Evolutionary conservation across 2,797 vertebrate species (phyloP).

Genomic region (Tolypeutes matacus): DNA sequence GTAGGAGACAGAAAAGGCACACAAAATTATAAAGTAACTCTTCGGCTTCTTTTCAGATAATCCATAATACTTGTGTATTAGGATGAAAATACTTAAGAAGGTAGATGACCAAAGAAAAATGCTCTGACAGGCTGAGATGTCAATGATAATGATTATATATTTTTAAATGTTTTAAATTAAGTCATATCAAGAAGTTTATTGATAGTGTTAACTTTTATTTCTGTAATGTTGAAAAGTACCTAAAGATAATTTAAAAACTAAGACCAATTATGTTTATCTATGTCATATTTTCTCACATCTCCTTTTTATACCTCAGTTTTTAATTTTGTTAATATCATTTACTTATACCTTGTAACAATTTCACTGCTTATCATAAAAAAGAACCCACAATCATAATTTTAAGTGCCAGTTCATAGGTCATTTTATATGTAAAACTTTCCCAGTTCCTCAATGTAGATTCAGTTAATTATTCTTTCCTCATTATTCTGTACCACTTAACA

Average conservation of each 20-base stretch:
- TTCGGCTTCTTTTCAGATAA: not conserved
- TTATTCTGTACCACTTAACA: not conserved
- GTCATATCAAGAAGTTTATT: not conserved
- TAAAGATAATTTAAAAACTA: not conserved
- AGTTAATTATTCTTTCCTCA: not conserved
- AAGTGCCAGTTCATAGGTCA: not conserved
- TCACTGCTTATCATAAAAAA: not conserved
- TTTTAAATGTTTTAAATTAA: not conserved
- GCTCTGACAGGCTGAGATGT: not conserved
- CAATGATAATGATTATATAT: not conserved
- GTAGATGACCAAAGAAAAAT: not conserved
- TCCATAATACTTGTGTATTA: not conserved
- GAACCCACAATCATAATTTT: not conserved
- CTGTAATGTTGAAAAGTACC: not conserved
- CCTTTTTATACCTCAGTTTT: not conserved
- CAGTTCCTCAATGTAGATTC: not conserved
- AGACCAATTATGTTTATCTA: not conserved
- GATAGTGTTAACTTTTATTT: not conserved
- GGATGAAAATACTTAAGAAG: not conserved
- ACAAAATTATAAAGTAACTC: not conserved
- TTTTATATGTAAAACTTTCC: not conserved
- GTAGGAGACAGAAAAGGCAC: not conserved
- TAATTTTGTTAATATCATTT: conserved; percentile 40
- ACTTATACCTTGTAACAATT: not conserved
- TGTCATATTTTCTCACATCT: not conserved